A percentile compares a stretch with the other conserved stretches of the same genome.
phyloP scores from a whole-genome alignment of 2,797 vertebrate species.

The Pristis pectinata region DNA sequence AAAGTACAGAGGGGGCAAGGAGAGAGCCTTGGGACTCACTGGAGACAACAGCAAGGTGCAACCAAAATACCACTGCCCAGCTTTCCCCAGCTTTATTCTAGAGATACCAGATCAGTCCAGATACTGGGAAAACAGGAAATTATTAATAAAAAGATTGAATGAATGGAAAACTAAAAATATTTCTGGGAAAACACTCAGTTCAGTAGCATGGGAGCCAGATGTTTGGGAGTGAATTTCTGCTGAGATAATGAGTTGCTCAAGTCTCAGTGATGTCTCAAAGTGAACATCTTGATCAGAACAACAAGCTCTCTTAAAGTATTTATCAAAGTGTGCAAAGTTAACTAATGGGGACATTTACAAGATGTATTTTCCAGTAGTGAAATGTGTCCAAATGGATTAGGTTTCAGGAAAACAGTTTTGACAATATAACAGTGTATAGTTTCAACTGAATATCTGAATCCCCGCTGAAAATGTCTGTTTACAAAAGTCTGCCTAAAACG shows the following conservation, averaged over 20 bases:
- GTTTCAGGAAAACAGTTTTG: constrained; percentile 34
- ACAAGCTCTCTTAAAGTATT: not conserved
- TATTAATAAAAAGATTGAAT: not conserved
- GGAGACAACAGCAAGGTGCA: too few relatives aligned
- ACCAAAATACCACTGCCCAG: not conserved
- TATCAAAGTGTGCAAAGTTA: not conserved
- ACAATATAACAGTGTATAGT: constrained; percentile 32
- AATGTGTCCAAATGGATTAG: not conserved
- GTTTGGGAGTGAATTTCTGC: not conserved
- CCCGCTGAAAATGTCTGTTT: constrained; percentile 8
- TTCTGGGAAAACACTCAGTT: not conserved
- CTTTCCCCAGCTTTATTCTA: not conserved
- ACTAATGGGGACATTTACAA: not conserved
- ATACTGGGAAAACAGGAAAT: not conserved
- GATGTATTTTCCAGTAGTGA: constrained; percentile 18
- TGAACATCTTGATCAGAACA: not conserved
- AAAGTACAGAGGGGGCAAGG: too few relatives aligned
- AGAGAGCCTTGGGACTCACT: too few relatives aligned
- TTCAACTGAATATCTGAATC: constrained; percentile 14
- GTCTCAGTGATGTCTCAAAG: not conserved
- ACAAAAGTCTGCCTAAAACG: constrained; percentile 32
- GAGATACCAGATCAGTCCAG: not conserved
- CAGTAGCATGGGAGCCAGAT: constrained; percentile 28
- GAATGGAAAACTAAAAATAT: not conserved
- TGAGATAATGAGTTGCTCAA: not conserved